Conservation (phyloP, 2,113 vertebrate species). For the Cygnus buccinator region DNA sequence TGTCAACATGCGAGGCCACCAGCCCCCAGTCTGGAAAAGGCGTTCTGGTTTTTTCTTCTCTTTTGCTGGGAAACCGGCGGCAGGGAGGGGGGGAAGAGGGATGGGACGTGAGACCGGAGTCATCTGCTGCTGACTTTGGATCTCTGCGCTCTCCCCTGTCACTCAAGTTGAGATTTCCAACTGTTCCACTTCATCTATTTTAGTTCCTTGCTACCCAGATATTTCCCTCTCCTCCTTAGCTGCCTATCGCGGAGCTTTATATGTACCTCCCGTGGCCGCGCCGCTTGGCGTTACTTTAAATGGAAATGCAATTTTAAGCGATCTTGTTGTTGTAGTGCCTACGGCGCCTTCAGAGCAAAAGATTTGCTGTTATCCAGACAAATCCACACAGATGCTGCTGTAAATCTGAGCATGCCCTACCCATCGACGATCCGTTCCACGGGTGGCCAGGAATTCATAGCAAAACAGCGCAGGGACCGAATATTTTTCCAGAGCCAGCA, state of each 20-base stretch:
- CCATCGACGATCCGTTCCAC: not conserved
- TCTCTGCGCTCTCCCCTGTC: slow-evolving; percentile 58
- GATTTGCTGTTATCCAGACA: slow-evolving; percentile 54
- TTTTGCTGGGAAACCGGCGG: slow-evolving; percentile 46
- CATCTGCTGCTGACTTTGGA: slow-evolving; percentile 65
- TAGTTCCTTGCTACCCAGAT: slow-evolving; percentile 58
- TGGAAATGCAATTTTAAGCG: slow-evolving; percentile 61
- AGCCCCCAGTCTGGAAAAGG: slow-evolving; percentile 81
- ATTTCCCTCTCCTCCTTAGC: slow-evolving; percentile 2
- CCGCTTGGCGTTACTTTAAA: slow-evolving; percentile 59
- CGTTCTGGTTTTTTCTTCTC: slow-evolving; percentile 61
- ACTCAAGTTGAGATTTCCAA: slow-evolving; percentile 55
- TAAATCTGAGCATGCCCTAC: not conserved
- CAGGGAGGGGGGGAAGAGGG: not conserved
- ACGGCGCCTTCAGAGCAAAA: slow-evolving; percentile 37
- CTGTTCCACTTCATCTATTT: slow-evolving; percentile 65
- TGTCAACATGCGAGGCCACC: slow-evolving; percentile 83
- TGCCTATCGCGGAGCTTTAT: slow-evolving; percentile 30
- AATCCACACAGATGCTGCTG: slow-evolving; percentile 11
- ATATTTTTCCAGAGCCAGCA: not conserved
- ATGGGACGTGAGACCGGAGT: slow-evolving; percentile 60
- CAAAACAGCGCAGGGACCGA: slow-evolving; percentile 5
- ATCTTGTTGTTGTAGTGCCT: slow-evolving; percentile 1
- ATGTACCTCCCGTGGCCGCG: slow-evolving; percentile 36
- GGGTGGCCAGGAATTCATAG: slow-evolving; percentile 36